These are phyloP conservation scores for Oreocharis arfaki DNA, from an alignment of 2,113 vertebrate genomes.

Conservation along the genomic window DNA sequence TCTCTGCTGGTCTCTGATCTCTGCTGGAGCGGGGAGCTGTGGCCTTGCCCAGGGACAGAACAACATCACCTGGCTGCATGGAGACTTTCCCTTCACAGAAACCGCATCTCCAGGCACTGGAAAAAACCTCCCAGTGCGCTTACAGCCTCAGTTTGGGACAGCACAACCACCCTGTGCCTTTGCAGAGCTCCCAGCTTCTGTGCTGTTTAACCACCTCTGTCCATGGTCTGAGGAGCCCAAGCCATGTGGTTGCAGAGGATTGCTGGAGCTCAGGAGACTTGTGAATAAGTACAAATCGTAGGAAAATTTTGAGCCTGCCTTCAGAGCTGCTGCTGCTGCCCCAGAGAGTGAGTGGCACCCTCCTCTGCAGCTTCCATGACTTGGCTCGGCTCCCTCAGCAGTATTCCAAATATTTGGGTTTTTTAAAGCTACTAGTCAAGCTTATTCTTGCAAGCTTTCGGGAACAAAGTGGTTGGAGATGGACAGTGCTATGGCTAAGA, in stretches of 20 bases:
- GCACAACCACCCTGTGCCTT: neutral
- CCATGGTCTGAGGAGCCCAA: neutral
- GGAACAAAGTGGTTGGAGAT: neutral
- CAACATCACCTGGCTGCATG: fast-evolving
- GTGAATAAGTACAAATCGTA: neutral
- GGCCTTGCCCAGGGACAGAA: neutral
- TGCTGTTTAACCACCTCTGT: neutral
- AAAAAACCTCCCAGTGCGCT: neutral
- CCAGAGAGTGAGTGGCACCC: fast-evolving
- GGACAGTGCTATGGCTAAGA: neutral
- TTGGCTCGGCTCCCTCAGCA: neutral
- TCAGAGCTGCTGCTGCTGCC: neutral
- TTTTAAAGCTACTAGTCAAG: neutral
- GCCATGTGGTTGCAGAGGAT: neutral
- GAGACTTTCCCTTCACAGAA: neutral
- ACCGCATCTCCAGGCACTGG: neutral
- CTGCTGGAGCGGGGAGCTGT: neutral
- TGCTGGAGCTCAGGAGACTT: neutral
- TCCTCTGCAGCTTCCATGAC: neutral
- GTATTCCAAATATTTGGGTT: neutral
- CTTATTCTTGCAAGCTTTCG: neutral
- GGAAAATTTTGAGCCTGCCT: neutral
- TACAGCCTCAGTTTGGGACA: neutral
- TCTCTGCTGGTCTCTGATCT: neutral
- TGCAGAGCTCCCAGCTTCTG: neutral